A percentile compares a stretch with the other conserved stretches of the same genome.
Evolutionary conservation across 2,888 invertebrate species (phyloP).

Genomic region (Heliconius erato): DNA sequence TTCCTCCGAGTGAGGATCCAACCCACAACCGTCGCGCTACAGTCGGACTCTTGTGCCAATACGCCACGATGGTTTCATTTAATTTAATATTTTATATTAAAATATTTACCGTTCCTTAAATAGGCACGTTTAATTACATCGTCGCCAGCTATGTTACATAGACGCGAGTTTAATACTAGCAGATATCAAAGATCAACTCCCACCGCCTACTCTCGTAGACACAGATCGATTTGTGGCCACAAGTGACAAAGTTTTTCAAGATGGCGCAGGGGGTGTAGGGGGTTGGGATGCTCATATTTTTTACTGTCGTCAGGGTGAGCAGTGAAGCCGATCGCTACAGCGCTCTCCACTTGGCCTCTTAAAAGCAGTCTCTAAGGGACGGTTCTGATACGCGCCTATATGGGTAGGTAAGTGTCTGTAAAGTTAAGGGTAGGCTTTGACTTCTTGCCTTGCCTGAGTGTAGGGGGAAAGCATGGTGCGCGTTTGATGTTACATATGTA

Average conservation of each 20-base stretch:
- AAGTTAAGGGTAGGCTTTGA: conserved; percentile 55
- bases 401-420: conserved; percentile 73
- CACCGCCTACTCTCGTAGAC: conserved; percentile 69
- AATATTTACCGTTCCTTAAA: background rate
- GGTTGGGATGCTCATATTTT: conserved; percentile 84
- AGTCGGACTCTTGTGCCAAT: no score
- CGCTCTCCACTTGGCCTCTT: conserved; percentile 84
- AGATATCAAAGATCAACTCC: conserved; percentile 36
- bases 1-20: no score
- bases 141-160: background rate
- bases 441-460: conserved; percentile 54
- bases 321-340: conserved; percentile 84
- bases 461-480: conserved; percentile 10
- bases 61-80: background rate
- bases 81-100: background rate
- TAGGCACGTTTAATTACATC: conserved; percentile 1
- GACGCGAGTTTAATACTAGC: background rate
- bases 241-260: conserved; percentile 85
- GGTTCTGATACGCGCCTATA: conserved; percentile 72
- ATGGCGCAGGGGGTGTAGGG: conserved; percentile 72
- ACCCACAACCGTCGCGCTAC: no score
- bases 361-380: conserved; percentile 78
- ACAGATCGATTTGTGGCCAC: conserved; percentile 84
- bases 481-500: conserved; percentile 37
- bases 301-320: conserved; percentile 85